These are phyloP conservation scores for Cyprinodon diabolis DNA, from an alignment of 2,797 vertebrate genomes.

Conservation along the genomic window DNA sequence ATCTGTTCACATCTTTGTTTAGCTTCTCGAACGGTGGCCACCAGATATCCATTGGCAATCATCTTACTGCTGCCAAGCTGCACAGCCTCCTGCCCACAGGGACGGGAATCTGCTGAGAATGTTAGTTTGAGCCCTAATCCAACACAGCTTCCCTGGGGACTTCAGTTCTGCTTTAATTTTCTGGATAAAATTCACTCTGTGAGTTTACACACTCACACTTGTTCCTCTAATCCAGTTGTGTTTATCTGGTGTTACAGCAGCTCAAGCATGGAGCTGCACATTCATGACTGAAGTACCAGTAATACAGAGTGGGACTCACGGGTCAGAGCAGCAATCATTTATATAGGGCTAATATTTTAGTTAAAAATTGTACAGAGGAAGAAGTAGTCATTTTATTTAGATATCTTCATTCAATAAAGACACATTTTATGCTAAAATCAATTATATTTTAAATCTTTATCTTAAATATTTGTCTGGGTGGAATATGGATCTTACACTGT, in stretches of 20 bases:
- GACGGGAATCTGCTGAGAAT: slow-evolving; percentile 30
- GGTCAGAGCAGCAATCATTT: background rate
- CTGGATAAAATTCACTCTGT: slow-evolving; percentile 28
- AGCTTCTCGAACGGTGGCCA: slow-evolving; percentile 1
- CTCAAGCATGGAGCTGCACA: background rate
- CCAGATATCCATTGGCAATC: background rate
- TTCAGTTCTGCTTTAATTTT: slow-evolving; percentile 38
- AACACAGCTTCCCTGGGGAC: slow-evolving; percentile 4
- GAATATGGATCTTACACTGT: too few species aligned
- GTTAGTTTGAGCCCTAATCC: slow-evolving; percentile 20
- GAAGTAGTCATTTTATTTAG: background rate
- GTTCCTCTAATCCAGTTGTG: slow-evolving; percentile 12
- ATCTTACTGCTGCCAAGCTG: background rate
- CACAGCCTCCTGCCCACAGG: background rate
- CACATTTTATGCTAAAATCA: background rate
- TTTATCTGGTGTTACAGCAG: slow-evolving; percentile 7
- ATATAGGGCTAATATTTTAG: background rate
- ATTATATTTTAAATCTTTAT: too few species aligned
- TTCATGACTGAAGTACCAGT: background rate
- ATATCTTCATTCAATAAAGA: background rate
- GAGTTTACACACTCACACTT: slow-evolving; percentile 12
- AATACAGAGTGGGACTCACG: background rate
- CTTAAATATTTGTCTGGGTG: too few species aligned
- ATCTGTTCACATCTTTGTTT: slow-evolving; percentile 4
- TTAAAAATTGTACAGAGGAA: background rate